Percentiles rank a stretch among this genome's conserved stretches.
phyloP scores from a whole-genome alignment of 2,797 vertebrate genomes.

The Tenualosa ilisha region DNA sequence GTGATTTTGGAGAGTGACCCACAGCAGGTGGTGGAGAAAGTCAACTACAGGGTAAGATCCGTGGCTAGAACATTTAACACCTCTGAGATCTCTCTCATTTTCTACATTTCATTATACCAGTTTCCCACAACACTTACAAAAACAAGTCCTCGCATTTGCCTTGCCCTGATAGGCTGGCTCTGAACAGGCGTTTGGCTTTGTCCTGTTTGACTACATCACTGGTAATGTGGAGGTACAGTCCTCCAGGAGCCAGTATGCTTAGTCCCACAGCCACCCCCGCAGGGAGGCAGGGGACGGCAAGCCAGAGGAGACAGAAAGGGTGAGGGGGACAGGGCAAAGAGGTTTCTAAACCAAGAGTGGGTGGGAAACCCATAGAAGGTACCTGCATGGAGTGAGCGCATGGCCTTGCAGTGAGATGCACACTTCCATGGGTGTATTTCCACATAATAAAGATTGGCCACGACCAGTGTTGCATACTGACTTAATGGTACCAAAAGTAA shows the following conservation, averaged over 20 bases:
- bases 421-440: neutral
- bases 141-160: constrained; percentile 28
- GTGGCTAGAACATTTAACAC: neutral
- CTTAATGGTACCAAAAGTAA: no score
- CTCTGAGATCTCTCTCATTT: neutral
- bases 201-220: constrained; percentile 86
- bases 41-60: constrained; percentile 88
- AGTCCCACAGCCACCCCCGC: constrained; percentile 42
- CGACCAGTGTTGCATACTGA: neutral
- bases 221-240: constrained; percentile 73
- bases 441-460: neutral
- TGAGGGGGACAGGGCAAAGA: constrained; percentile 32
- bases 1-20: constrained; percentile 93
- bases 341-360: constrained; percentile 32
- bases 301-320: constrained; percentile 37
- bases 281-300: constrained; percentile 30
- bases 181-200: constrained; percentile 79
- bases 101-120: neutral
- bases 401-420: constrained; percentile 28
- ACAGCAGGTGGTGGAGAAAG: constrained; percentile 88
- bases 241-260: constrained; percentile 66
- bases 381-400: constrained; percentile 59
- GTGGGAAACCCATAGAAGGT: constrained; percentile 42
- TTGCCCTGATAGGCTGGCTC: constrained; percentile 66
- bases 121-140: neutral